Conservation (phyloP, 1,140 invertebrate species). For the Leptinotarsa texana region DNA sequence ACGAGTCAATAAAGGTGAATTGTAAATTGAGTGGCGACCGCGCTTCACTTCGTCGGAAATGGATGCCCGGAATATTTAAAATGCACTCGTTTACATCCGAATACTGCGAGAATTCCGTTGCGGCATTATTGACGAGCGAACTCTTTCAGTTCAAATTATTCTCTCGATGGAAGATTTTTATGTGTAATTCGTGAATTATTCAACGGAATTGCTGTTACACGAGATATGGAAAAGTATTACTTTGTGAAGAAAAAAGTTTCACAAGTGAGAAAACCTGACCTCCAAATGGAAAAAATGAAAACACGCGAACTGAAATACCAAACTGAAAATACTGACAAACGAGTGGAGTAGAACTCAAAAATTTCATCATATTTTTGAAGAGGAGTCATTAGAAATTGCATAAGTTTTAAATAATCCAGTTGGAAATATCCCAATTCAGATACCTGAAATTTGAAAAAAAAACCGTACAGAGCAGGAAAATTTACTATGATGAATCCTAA, state of each 20-base stretch:
- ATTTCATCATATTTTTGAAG: no score
- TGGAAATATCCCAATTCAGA: no score
- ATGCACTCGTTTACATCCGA: constrained; percentile 2
- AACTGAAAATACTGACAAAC: no score
- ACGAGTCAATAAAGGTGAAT: constrained; percentile 8
- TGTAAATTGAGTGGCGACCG: constrained; percentile 7
- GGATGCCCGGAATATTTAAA: constrained; percentile 8
- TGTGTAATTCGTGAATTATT: not conserved
- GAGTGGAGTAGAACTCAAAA: no score
- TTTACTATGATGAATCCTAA: no score
- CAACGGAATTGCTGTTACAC: not conserved
- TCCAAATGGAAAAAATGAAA: no score
- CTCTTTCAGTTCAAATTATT: not conserved
- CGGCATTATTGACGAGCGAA: not conserved
- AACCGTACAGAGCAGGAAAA: no score
- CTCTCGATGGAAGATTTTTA: not conserved
- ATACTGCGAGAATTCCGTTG: not conserved
- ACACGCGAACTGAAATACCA: no score
- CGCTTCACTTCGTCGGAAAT: not conserved
- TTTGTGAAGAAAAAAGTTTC: not conserved
- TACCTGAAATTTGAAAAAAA: no score
- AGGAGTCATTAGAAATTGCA: no score
- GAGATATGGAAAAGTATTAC: not conserved
- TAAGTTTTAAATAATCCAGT: no score
- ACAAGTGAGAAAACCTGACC: no score